Conservation (phyloP, 2,797 vertebrate genomes). For the Tolypeutes matacus region DNA sequence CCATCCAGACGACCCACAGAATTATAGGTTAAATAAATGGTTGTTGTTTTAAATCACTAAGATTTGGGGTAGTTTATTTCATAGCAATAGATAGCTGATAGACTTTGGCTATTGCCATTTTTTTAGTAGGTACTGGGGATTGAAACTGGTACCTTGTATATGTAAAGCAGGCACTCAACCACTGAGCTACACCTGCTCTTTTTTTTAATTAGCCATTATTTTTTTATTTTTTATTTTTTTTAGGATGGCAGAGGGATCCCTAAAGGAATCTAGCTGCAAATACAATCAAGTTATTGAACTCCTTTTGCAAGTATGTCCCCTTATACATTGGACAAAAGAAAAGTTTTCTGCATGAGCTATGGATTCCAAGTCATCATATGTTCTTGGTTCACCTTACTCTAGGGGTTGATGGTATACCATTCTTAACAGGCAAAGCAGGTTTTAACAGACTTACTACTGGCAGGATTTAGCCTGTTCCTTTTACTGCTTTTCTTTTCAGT, state of each 20-base stretch:
- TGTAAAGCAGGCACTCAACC: too few relatives aligned
- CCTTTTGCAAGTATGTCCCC: neutral
- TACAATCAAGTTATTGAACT: constrained; percentile 21
- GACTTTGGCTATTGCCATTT: neutral
- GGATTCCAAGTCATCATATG: neutral
- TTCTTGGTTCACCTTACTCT: neutral
- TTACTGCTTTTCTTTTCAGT: neutral
- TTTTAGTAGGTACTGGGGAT: too few relatives aligned
- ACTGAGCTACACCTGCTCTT: too few relatives aligned
- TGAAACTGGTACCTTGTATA: too few relatives aligned
- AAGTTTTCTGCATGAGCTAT: neutral
- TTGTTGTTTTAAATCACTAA: too few relatives aligned
- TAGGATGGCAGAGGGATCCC: neutral
- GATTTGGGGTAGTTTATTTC: constrained; percentile 18
- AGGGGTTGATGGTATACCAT: neutral
- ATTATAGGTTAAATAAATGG: constrained; percentile 12
- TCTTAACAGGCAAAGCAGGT: neutral
- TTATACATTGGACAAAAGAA: neutral
- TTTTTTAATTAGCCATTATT: too few relatives aligned
- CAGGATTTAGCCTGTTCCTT: neutral
- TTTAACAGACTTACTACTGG: neutral
- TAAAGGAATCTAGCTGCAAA: constrained; percentile 21
- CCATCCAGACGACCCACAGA: neutral
- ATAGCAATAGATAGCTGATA: neutral
- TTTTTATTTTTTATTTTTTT: neutral